Base-by-base conservation (phyloP, 1,140 invertebrate genomes). In the Heliconius himera region DNA sequence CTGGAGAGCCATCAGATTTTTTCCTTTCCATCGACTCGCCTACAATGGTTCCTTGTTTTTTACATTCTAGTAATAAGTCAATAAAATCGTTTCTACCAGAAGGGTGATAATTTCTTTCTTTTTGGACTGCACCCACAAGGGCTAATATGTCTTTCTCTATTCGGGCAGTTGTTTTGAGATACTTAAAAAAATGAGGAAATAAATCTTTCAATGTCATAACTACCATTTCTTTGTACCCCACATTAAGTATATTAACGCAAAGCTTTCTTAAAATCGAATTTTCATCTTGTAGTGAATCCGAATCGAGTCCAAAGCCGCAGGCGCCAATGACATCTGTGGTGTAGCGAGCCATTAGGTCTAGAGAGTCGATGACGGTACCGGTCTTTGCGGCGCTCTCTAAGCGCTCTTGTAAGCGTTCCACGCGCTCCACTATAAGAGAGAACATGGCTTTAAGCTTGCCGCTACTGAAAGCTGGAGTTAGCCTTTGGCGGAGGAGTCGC, bases 381-480 rank as follows among this genome's bases (percentile, higher is more conserved):
- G 70, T 76, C 0, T 87, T 83, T 2, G 83, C 82, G 0, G 22
- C 80, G 11, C 84, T 60, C 8, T 82, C 79, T 3, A 86, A 88
- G 71, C 46, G 87, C 77, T 81, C 54, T 22, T 95, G 54, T 54
- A 90, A 87, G 36, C 54, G 78, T 78, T 94, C 83, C 0, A 88
- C 91, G 33, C 90, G 89, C 46, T 91, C 91, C 22, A 87, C 87
- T 16, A 95, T 89, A 1, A 91, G 86, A 8, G 89, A 85, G 72
- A 96, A 95, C 95, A 96, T 96, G 0, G 88, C 85, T 75, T 95
- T 95, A 49, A 96, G 91, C 84, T 96, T 96, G 38, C 94, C 94
- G 1, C 95, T 94, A 0, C 95, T 95, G 83, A 96, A 96, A 5
- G 95, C 95, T 1, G 96, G 96, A 4, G 94, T 95, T 38, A 96